phyloP scores from a whole-genome alignment of 2,113 vertebrate species.

The Nycticryphes semicollaris region DNA sequence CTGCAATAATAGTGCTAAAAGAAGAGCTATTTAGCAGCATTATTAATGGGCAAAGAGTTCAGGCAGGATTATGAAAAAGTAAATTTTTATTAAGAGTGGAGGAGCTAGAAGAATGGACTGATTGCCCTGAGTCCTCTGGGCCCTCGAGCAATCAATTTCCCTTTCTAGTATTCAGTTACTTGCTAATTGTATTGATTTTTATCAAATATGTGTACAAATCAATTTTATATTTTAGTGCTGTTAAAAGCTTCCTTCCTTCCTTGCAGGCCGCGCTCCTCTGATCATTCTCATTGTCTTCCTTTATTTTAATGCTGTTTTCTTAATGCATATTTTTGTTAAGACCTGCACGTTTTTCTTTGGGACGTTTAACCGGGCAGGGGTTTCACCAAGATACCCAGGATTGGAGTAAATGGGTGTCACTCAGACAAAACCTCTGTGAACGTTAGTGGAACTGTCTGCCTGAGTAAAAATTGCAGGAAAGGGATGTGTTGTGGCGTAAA shows the following conservation, averaged over 20 bases:
- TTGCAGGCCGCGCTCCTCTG: neutral
- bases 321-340: neutral
- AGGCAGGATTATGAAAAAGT: conserved; percentile 73
- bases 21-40: conserved; percentile 58
- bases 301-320: conserved; percentile 43
- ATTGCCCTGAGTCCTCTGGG: conserved; percentile 63
- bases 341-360: neutral
- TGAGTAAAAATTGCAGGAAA: conserved; percentile 27
- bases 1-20: conserved; percentile 64
- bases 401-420: neutral
- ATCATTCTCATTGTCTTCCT: conserved; percentile 1
- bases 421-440: neutral
- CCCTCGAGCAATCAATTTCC: conserved; percentile 54
- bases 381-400: neutral
- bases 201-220: conserved; percentile 69
- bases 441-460: neutral
- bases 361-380: neutral
- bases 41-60: conserved; percentile 71
- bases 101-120: conserved; percentile 68
- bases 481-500: neutral
- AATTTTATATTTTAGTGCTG: conserved; percentile 63
- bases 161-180: conserved; percentile 57
- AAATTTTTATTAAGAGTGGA: conserved; percentile 73
- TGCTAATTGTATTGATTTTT: conserved; percentile 71
- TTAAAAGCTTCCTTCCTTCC: conserved; percentile 61